Evolutionary conservation across 2,888 invertebrate genomes (phyloP), one percentile per base, ranked within the genome.

Genomic region (Monopis laevigella): DNA sequence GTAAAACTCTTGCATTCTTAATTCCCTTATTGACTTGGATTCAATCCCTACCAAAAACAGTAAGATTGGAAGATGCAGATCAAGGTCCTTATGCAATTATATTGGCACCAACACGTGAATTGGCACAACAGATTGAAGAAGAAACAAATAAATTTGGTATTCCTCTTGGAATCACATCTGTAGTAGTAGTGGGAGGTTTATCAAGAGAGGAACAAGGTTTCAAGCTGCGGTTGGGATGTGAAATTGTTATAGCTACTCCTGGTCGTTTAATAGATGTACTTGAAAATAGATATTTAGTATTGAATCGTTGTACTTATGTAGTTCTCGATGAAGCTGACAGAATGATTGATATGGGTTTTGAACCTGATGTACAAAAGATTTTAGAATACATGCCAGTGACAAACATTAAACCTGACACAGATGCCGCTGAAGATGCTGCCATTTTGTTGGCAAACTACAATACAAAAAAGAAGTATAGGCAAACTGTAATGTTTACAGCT

Each of bases 271-370:
- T 99, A 48, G 99, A 99, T 70, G 98, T 99, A 1, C 74, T 99
- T 46, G 98, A 99, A 75, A 99, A 99, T 73, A 86, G 98, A 45
- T 99, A 99, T 66, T 82, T 99, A 49, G 98, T 98, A 6, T 80
- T 99, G 11, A 94, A 92, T 67, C 94, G 98, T 59, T 99, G 99
- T 70, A 98, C 99, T 0, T 99, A 99, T 65, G 96, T 99, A 45
- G 98, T 95, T 3, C 82, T 94, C 40, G 94, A 95, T 58, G 93
- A 96, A 82, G 99, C 99, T 21, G 99, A 99, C 82, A 88, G 98
- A 61, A 99, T 99, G 99, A 97, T 99, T 71, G 98, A 99, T 84
- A 98, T 99, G 94, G 98, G 98, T 64, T 99, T 99, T 64, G 99
- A 99, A 68, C 95, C 97, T 29, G 93, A 94, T 58, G 98, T 99